Evolutionary conservation across 2,797 vertebrate genomes (phyloP), one percentile per base, ranked within the genome.

Genomic region (Dicrostonyx torquatus): DNA sequence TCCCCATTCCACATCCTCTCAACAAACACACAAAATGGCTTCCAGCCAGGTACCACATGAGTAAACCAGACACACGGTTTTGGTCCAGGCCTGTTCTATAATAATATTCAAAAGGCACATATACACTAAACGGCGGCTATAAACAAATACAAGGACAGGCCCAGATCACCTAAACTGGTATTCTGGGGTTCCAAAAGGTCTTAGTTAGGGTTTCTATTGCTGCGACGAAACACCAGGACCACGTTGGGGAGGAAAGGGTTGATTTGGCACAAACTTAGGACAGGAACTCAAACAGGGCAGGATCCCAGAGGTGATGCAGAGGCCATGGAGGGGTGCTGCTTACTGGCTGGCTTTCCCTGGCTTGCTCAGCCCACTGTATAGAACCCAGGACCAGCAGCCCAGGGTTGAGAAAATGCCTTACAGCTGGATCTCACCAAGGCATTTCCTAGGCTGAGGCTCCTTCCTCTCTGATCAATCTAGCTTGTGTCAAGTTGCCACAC

Each of bases 1-100:
- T 83, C 37, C 64, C 87, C 31, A 37, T 64, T 91, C 66, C 78
- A 31, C 73, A 48, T 70, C 87, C 93, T 58, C 72, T 87, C 68
- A 89, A 62, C 70, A 94, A 89, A 89, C 64, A 92, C 0, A 91
- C 72, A 84, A 68, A 96, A 94, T 29, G 10, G 75, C 68, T 96
- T 94, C 77, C 87, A 82, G 70, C 82, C 82, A 96, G 95, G 55
- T 6, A 18, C 80, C n/a, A n/a, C 48, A 37, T 48, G 5, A 5
- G 64, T 55, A 90, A 91, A 50, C 66, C 17, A 22, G 40, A 84
- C 24, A 45, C 77, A 45, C 77, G 34, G 55, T 86, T 91, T 82
- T 93, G 73, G 88, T 60, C 70, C 70, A 77, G 0, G 6, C 24
- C 55, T 88, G 9, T 60, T 88, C 40, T 37, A 34, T 34, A 79